A percentile compares a stretch with the other conserved stretches of the same genome.
These are phyloP conservation scores for Petaurus breviceps DNA, from an alignment of 2,113 vertebrate species.

Conservation along the genomic window DNA sequence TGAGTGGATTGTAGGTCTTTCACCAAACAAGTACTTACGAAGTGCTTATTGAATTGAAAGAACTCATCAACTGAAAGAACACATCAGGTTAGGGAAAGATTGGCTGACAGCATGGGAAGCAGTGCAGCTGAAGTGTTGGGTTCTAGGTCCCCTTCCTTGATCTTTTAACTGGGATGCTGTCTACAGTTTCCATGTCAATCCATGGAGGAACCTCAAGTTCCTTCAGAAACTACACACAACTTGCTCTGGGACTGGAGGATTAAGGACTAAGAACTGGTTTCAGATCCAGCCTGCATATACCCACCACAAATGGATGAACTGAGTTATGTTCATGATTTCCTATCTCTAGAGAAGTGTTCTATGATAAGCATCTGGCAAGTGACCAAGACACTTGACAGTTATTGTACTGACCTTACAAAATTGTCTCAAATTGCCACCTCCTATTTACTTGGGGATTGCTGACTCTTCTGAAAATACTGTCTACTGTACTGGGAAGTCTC, in stretches of 20 bases:
- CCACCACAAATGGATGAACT: background rate
- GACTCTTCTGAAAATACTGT: background rate
- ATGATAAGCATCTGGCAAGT: background rate
- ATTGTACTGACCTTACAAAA: background rate
- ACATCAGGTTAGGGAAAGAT: background rate
- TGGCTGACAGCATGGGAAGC: background rate
- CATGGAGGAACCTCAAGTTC: background rate
- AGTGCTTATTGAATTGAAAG: background rate
- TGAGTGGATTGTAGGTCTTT: background rate
- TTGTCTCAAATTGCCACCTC: background rate
- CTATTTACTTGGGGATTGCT: background rate
- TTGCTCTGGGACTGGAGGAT: background rate
- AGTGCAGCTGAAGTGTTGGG: background rate
- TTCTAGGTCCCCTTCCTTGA: background rate
- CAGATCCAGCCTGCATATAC: background rate
- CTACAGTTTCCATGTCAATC: background rate
- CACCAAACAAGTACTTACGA: background rate
- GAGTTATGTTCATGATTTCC: background rate
- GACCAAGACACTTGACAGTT: background rate
- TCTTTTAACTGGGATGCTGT: background rate
- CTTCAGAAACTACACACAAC: background rate
- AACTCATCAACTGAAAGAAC: too few relatives aligned
- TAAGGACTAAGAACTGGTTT: background rate
- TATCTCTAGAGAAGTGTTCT: background rate
- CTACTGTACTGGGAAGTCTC: background rate